Conservation (phyloP, 2,113 vertebrate species). For the Phrynosoma blainvillii region DNA sequence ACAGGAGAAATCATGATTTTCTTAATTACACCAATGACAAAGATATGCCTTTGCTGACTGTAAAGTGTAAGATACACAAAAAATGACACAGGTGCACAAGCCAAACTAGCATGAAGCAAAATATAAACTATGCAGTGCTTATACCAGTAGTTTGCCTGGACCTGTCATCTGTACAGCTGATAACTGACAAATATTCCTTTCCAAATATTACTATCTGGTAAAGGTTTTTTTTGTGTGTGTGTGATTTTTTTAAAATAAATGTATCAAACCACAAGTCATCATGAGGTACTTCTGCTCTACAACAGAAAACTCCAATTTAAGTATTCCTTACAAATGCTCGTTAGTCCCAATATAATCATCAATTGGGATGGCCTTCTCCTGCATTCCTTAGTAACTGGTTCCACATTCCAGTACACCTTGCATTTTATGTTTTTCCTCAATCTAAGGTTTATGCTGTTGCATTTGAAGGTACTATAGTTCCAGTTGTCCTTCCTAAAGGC, state of each 20-base stretch:
- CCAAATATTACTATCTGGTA: not conserved
- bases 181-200: not conserved
- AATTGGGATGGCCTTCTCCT: not conserved
- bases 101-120: not conserved
- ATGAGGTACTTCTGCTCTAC: not conserved
- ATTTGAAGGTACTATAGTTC: not conserved
- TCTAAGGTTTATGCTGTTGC: not conserved
- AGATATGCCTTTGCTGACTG: not conserved
- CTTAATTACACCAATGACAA: constrained; percentile 4
- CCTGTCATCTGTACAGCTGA: not conserved
- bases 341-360: not conserved
- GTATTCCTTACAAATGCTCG: not conserved
- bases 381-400: not conserved
- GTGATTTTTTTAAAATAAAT: not conserved
- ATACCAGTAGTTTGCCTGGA: not conserved
- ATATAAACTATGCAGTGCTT: not conserved
- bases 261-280: not conserved
- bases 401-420: not conserved
- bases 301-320: not conserved
- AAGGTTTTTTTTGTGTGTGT: not conserved
- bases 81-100: not conserved
- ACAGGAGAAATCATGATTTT: constrained; percentile 17
- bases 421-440: not conserved
- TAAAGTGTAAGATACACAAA: not conserved
- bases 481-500: not conserved